Percentiles rank a stretch among this genome's conserved stretches.
Conservation (phyloP, 2,797 vertebrate genomes). For the Cyclura pinguis region DNA sequence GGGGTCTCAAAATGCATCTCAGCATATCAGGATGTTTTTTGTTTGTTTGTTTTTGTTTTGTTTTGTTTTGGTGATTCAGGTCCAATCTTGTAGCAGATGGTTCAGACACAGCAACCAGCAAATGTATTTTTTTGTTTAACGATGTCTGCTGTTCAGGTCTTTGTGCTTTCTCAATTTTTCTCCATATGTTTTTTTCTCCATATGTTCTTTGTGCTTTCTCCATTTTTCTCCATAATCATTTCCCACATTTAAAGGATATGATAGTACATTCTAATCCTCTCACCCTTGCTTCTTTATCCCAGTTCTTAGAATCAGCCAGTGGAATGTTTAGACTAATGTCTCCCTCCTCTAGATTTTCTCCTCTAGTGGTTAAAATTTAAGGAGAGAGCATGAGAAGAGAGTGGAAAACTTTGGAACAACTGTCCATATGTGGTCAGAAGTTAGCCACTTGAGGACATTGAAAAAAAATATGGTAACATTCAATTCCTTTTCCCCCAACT, state of each 20-base stretch:
- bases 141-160: too few relatives aligned
- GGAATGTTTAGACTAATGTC: too few relatives aligned
- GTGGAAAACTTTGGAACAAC: background rate
- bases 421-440: background rate
- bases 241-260: background rate
- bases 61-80: background rate
- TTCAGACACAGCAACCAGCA: background rate
- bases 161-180: background rate
- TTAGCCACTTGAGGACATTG: rapidly evolving
- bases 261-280: background rate
- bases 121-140: background rate
- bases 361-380: background rate
- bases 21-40: background rate
- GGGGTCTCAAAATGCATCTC: background rate
- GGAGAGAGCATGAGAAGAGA: background rate
- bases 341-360: background rate
- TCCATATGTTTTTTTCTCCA: background rate
- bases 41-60: background rate
- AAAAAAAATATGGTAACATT: conserved; percentile 12
- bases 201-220: background rate
- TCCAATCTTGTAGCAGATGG: background rate
- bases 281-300: background rate
- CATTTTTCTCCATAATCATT: background rate
- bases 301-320: background rate
- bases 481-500: background rate